A percentile compares a stretch with the other conserved stretches of the same genome.
phyloP scores from a whole-genome alignment of 2,888 invertebrate species.

The Cerastis rubricosa region DNA sequence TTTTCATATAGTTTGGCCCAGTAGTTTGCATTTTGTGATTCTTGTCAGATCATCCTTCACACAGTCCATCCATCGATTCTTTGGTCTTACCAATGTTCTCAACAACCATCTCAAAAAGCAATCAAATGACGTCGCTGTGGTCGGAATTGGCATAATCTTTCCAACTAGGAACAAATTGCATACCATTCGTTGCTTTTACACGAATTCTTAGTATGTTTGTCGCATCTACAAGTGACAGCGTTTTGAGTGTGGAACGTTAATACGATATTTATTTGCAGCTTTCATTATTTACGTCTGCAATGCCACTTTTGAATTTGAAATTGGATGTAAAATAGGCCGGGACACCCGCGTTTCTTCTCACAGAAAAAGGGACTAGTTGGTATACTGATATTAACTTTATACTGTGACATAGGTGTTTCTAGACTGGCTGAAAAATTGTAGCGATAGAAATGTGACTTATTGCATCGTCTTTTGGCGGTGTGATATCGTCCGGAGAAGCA shows the following conservation, averaged over 20 bases:
- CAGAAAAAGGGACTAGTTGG: neutral
- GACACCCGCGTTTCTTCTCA: neutral
- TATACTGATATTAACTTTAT: neutral
- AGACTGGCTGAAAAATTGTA: slow-evolving; percentile 11
- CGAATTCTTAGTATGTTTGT: neutral
- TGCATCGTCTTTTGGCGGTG: neutral
- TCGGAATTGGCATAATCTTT: neutral
- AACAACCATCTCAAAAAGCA: neutral
- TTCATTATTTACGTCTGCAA: too few species aligned
- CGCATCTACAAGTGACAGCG: neutral
- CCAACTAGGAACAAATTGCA: neutral
- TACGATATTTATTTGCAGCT: neutral
- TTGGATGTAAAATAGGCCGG: too few species aligned
- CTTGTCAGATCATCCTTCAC: too few species aligned
- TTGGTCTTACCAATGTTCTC: neutral
- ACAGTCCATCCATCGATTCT: too few species aligned
- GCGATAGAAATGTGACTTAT: slow-evolving; percentile 24
- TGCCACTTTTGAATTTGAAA: too few species aligned
- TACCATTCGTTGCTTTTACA: neutral
- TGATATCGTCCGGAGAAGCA: slow-evolving; percentile 33
- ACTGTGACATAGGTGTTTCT: neutral
- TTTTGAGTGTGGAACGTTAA: neutral
- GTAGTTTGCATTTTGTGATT: too few species aligned
- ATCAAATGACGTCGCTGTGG: neutral
- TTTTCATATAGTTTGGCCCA: too few species aligned